Evolutionary conservation across 2,888 invertebrate genomes (phyloP), one percentile per base, ranked within the genome.

Genomic region (Eupithecia centaureata): DNA sequence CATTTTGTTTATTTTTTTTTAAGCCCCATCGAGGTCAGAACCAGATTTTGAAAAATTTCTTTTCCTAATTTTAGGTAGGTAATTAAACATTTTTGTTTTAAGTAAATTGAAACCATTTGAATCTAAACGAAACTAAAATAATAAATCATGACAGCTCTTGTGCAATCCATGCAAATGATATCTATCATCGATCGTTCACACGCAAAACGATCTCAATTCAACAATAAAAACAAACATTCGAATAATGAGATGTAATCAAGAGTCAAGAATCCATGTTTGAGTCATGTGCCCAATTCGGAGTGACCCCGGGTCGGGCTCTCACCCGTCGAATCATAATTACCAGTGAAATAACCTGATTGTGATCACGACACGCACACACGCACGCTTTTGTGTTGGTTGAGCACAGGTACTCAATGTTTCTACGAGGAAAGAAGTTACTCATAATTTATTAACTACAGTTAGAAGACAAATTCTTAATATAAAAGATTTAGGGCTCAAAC

Each of bases 271-370:
- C 79, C 82, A 76, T 84, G 80, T 86, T 82, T 79, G 85, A 79
- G 82, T 85, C 86, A 86, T 87, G 87, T 88, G 86, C 88, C 85
- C 88, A 86, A 84, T 87, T 86, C 73, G 78, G 76, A 77, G 76
- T 91, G 92, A 92, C 92, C 91, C 81, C 77, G 79, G 92, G 92
- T 92, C 92, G 86, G 76, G 75, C 88, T 90, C 90, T 88, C 89
- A 86, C 85, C 82, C 82, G 82, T 82, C 87, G 88, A 86, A 88
- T 92, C 92, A 92, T 92, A 92, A 92, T 92, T 92, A 92, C 91
- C 91, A 89, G 89, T 89, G 90, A 91, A 91, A 92, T 91, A 92
- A 91, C 92, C 92, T 91, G 92, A 92, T 92, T 92, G 92, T 92
- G 91, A 92, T 92, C 91, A 91, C 82, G 79, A 84, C 88, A 90